Evolutionary conservation across 2,888 invertebrate species (phyloP).

Genomic region (Blastobasis adustella): DNA sequence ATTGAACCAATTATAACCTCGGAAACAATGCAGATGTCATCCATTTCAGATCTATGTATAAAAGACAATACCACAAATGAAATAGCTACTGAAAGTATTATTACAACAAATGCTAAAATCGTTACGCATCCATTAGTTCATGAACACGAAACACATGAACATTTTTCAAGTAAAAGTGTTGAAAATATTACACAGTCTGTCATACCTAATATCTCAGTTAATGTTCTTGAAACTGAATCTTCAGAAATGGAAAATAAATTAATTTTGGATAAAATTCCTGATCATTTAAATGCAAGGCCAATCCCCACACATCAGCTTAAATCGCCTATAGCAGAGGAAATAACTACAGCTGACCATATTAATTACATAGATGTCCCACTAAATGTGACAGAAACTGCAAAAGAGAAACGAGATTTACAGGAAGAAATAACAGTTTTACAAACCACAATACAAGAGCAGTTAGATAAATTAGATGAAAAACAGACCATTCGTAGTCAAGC

Average conservation of each 20-base stretch:
- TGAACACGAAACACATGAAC: constrained; percentile 76
- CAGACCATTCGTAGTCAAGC: constrained; percentile 72
- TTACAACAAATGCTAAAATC: constrained; percentile 78
- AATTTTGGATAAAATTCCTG: constrained; percentile 35
- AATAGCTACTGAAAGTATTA: constrained; percentile 56
- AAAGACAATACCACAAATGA: constrained; percentile 62
- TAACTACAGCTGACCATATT: constrained; percentile 57
- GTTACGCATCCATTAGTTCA: constrained; percentile 76
- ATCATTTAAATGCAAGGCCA: constrained; percentile 29
- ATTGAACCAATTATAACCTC: constrained; percentile 76
- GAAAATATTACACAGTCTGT: constrained; percentile 60
- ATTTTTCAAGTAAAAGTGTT: constrained; percentile 33
- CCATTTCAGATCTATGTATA: constrained; percentile 62
- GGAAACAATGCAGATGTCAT: constrained; percentile 62
- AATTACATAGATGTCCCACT: constrained; percentile 31
- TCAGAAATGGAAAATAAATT: constrained; percentile 80
- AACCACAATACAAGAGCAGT: constrained; percentile 66
- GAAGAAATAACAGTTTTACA: constrained; percentile 56
- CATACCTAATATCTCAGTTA: constrained; percentile 76
- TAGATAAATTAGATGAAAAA: constrained; percentile 65
- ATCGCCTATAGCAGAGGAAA: constrained; percentile 53
- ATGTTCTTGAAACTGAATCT: constrained; percentile 76
- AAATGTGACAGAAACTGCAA: constrained; percentile 36
- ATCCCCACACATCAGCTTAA: constrained; percentile 50
- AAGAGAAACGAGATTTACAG: constrained; percentile 42